Evolutionary conservation across 2,888 invertebrate genomes (phyloP), one percentile per base, ranked within the genome.

Genomic region (Artemia sinica): DNA sequence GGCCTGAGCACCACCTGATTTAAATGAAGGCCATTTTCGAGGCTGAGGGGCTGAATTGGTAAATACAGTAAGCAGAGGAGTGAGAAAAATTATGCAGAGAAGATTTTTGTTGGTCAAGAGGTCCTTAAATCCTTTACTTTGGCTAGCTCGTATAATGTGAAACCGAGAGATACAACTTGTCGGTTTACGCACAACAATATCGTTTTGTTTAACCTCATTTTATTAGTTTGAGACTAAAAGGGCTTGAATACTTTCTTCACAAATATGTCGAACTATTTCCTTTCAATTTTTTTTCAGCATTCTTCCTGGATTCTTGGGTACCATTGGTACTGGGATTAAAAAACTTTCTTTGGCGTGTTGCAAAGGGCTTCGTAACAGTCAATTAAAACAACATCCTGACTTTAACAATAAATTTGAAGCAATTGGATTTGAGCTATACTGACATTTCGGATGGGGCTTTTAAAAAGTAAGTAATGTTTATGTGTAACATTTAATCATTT

Each of bases 341-440:
- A 49, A 52, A 28, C 48, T 70, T 50, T 50, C 49, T n/a, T 65
- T 70, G 13, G 68, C 68, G 4, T 67, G 70, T 52, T 65, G 70
- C 10, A 65, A 51, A 10, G 41, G 66, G n/a, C 51, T 70, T 50
- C 52, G 41, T 49, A 69, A 68, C 51, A 48, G 50, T 50, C 50
- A 68, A 13, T 49, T 71, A n/a, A 8, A 72, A 74, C 9, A 66
- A 73, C 8, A 67, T 69, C 50, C 58, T 67, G 28, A 65, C 63
- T n/a, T 66, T 52, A 12, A 72, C 68, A 63, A 69, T 49, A 63
- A 71, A 50, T 14, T 69, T 68, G 66, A 69, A 67, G 28, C 71
- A 14, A 48, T 69, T 70, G 66, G 71, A 69, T 67, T 68, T 65
- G 41, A 70, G 69, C 67, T 68, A 72, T 66, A 70, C 68, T 2